Evolutionary conservation across 2,113 vertebrate genomes (phyloP), one percentile per base, ranked within the genome.

Genomic region (Stercorarius parasiticus): DNA sequence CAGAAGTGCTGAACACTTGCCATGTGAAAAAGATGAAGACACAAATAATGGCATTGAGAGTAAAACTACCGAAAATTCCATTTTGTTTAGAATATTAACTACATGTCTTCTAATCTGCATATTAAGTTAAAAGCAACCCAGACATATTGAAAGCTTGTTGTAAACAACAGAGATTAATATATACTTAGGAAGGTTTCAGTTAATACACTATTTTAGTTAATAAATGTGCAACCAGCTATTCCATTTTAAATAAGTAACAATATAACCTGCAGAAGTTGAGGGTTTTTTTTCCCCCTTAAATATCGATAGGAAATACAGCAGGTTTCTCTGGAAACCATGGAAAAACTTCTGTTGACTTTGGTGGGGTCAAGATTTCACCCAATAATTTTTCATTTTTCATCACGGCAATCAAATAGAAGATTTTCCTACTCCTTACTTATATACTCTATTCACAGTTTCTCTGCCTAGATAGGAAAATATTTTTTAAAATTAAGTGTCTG

Each of bases 121-220:
- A 38, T 72, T 64, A 56, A 88, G 40, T 52, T 82, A 82, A 91
- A 82, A 79, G 3, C 13, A 34, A 86, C 9, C 16, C 21, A 58
- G 62, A 61, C 7, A n/a, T 71, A 74, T 6, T 70, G 49, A 76
- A 95, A 90, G 29, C 17, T 87, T 79, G 78, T 47, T 80, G 53
- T 66, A 90, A 96, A 80, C 53, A 42, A 66, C 49, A 66, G 62
- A 79, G 89, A 94, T 94, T 92, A 93, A 84, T 69, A 76, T 27
- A 70, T 58, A 61, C 34, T 95, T 82, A 77, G 45, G 29, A 80
- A 79, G 16, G 11, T 17, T 87, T 96, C 59, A 45, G 70, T 85
- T 85, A 70, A 77, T 85, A 62, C 12, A 17, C 22, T 53, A 29
- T 72, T 86, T 80, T 84, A 52, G 43, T 82, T 93, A 86, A 95